A percentile compares a stretch with the other conserved stretches of the same genome.
Evolutionary conservation across 2,888 invertebrate species (phyloP).

Genomic region (Arenicola marina): DNA sequence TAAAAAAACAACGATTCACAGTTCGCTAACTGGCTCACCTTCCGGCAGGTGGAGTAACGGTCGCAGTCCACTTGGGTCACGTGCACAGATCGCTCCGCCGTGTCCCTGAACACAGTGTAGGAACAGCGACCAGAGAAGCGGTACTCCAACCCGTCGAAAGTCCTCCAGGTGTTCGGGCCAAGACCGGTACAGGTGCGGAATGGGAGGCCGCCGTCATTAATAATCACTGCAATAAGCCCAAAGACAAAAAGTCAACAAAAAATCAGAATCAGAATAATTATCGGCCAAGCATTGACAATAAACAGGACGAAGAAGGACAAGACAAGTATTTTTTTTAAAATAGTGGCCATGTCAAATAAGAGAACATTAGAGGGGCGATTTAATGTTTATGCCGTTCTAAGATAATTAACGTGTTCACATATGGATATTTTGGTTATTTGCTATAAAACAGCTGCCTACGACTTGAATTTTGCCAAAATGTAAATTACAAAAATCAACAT

Average conservation of each 20-base stretch:
- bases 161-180: conserved; percentile 67
- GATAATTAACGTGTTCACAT: too few species aligned
- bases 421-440: too few species aligned
- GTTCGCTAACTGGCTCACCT: conserved; percentile 13
- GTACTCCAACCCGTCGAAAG: conserved; percentile 77
- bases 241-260: too few species aligned
- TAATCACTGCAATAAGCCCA: conserved; percentile 3
- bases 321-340: too few species aligned
- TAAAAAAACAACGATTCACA: not conserved
- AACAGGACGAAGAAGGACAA: too few species aligned
- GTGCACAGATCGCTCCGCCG: conserved; percentile 11
- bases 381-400: not conserved
- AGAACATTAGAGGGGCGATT: not conserved
- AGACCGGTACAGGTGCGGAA: conserved; percentile 24
- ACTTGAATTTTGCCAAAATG: too few species aligned
- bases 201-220: not conserved
- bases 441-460: too few species aligned
- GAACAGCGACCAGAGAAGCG: conserved; percentile 74
- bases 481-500: too few species aligned
- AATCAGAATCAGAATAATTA: too few species aligned
- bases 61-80: conserved; percentile 26
- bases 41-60: conserved; percentile 18
- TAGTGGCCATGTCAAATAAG: too few species aligned
- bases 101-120: conserved; percentile 66
- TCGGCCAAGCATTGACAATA: too few species aligned